Evolutionary conservation across 1,140 invertebrate species (phyloP), one percentile per base, ranked within the genome.

Genomic region (Drosophila kanapiae): DNA sequence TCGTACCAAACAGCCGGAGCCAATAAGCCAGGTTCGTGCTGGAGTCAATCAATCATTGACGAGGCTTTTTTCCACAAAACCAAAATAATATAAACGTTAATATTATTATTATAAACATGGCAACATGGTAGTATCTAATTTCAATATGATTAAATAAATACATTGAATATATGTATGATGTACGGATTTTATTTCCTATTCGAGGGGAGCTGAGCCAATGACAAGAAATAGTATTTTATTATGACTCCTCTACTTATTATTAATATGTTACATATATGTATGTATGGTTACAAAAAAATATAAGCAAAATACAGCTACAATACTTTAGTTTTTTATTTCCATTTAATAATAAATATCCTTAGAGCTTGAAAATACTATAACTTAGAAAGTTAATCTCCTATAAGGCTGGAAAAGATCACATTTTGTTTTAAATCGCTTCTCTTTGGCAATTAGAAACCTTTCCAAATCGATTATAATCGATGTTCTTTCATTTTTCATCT

Each of bases 11-110:
- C 14, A 7, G 6, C 14, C 1, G 38, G 6, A 53, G 16, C n/a
- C 49, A 35, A 56, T 38, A 38, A 56, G 53, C 35, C 53, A 56
- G 13, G 53, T 38, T 56, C 53, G 35, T 56, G 35, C 8, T n/a
- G 35, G 5, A 56, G 53, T 56, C 53, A 56, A 38, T 56, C 53
- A 56, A 38, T 56, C 53, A 38, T 27, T 18, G 8, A 5, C 2
- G 14, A 6, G 48, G 51, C 11, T 9, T 5, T 14, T 54, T 14
- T 37, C 11, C 16, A 37, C 13, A 23, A 8, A 27, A 1, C 13
- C 53, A 56, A 23, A 27, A 56, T 56, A 38, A 38, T 56, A 56
- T n/a, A 56, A 27, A 56, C 35, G 38, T 56, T 56, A 56, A 23
- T 38, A 14, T n/a, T 27, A n/a, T 56, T 56, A 56, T 56, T 27